These are phyloP conservation scores for Mercenaria mercenaria DNA, from an alignment of 1,140 invertebrate species.

Conservation along the genomic window DNA sequence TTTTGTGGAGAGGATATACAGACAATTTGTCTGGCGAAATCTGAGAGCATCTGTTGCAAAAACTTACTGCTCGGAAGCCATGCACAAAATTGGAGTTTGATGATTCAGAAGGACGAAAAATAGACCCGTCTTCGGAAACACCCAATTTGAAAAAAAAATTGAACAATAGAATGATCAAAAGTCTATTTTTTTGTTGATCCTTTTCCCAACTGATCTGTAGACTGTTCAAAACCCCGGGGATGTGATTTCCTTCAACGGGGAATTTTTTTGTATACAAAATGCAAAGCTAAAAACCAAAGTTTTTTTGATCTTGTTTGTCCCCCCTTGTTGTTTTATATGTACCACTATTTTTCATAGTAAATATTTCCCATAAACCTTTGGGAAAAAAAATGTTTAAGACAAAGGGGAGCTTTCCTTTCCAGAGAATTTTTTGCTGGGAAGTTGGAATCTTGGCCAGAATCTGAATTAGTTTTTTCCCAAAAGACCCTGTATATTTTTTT, in stretches of 20 bases:
- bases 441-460: not conserved
- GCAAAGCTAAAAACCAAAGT: not conserved
- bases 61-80: slow-evolving; percentile 43
- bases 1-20: no score
- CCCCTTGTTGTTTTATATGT: no score
- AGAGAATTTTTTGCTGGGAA: not conserved
- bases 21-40: no score
- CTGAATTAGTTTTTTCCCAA: not conserved
- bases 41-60: slow-evolving; percentile 45
- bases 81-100: not conserved
- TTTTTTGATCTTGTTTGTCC: not conserved
- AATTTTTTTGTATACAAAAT: slow-evolving; percentile 13
- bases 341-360: no score
- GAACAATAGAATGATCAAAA: no score
- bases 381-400: slow-evolving; percentile 52
- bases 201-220: slow-evolving; percentile 12
- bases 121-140: not conserved
- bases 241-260: no score
- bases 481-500: slow-evolving; percentile 7
- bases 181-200: no score
- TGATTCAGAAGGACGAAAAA: not conserved
- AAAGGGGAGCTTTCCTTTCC: slow-evolving; percentile 49
- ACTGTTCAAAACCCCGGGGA: no score
- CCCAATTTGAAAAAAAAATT: no score
- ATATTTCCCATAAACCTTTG: not conserved